A percentile compares a stretch with the other conserved stretches of the same genome.
Conservation (phyloP, 2,797 vertebrate species). For the Crenichthys baileyi region DNA sequence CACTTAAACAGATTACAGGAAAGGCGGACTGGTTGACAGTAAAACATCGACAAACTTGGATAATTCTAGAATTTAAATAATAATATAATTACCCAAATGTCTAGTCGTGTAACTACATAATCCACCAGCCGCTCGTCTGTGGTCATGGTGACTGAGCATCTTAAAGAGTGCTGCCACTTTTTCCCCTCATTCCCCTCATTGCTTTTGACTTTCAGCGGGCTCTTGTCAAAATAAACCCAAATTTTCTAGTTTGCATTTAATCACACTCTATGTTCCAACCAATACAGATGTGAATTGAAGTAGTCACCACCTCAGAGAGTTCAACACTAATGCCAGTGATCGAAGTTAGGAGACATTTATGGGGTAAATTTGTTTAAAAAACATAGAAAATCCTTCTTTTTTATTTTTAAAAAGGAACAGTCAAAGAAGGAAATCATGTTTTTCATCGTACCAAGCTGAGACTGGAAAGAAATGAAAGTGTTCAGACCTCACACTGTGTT, state of each 20-base stretch:
- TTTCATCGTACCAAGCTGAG: background rate
- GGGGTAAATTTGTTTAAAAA: background rate
- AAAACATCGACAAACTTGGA: background rate
- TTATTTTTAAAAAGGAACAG: background rate
- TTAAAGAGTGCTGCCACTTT: conserved; percentile 48
- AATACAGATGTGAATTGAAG: conserved; percentile 28
- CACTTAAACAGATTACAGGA: background rate
- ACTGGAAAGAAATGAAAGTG: background rate
- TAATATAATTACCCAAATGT: background rate
- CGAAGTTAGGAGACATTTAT: background rate
- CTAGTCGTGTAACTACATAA: conserved; percentile 17
- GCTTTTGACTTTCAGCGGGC: conserved; percentile 27
- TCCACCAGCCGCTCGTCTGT: conserved; percentile 29
- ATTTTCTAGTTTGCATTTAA: conserved; percentile 58
- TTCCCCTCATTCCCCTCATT: conserved; percentile 20
- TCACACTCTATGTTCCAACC: conserved; percentile 43
- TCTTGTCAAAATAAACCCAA: conserved; percentile 56
- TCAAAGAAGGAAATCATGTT: background rate
- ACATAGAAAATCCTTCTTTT: background rate
- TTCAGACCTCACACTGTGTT: conserved; percentile 44
- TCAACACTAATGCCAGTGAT: background rate
- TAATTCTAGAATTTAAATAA: background rate
- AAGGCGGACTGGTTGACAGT: background rate
- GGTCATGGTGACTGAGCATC: conserved; percentile 42
- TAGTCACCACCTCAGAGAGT: conserved; percentile 9